A percentile compares a stretch with the other conserved stretches of the same genome.
These are phyloP conservation scores for Kryptolebias marmoratus DNA, from an alignment of 2,113 vertebrate species.

Conservation along the genomic window DNA sequence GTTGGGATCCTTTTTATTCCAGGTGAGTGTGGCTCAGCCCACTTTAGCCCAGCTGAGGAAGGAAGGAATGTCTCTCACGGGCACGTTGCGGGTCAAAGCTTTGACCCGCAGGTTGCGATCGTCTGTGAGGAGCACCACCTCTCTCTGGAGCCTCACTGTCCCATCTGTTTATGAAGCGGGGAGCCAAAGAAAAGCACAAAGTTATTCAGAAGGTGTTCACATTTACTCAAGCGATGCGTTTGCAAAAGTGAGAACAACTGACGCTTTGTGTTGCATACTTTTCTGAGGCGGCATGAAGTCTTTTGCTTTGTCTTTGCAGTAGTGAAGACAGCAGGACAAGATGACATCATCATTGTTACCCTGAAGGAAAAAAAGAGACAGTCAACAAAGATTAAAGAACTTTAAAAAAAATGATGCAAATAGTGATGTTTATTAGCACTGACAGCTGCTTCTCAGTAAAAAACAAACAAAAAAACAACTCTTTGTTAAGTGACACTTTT, in stretches of 20 bases:
- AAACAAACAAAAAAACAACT: neutral
- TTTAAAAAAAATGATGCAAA: neutral
- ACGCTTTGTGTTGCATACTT: conserved; percentile 78
- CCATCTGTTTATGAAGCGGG: conserved; percentile 81
- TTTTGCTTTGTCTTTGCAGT: conserved; percentile 97
- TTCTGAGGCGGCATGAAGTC: conserved; percentile 92
- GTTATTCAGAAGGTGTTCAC: neutral
- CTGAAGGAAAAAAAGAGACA: conserved; percentile 72
- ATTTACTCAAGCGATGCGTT: neutral
- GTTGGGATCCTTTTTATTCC: conserved; percentile 49
- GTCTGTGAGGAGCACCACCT: conserved; percentile 95
- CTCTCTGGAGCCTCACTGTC: conserved; percentile 86
- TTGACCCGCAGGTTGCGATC: conserved; percentile 97
- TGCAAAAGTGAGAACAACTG: neutral
- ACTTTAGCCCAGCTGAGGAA: conserved; percentile 98
- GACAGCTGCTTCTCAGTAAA: neutral
- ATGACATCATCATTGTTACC: conserved; percentile 94
- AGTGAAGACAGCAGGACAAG: conserved; percentile 84
- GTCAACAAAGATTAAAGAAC: neutral
- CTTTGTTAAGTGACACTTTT: neutral
- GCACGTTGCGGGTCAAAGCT: conserved; percentile 95
- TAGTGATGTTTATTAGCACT: neutral
- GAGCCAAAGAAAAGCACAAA: neutral
- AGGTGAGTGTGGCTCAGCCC: conserved; percentile 84
- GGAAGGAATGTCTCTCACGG: conserved; percentile 94